These are phyloP conservation scores for Ptychoptera albimana DNA, from an alignment of 2,888 invertebrate species.

Conservation along the genomic window DNA sequence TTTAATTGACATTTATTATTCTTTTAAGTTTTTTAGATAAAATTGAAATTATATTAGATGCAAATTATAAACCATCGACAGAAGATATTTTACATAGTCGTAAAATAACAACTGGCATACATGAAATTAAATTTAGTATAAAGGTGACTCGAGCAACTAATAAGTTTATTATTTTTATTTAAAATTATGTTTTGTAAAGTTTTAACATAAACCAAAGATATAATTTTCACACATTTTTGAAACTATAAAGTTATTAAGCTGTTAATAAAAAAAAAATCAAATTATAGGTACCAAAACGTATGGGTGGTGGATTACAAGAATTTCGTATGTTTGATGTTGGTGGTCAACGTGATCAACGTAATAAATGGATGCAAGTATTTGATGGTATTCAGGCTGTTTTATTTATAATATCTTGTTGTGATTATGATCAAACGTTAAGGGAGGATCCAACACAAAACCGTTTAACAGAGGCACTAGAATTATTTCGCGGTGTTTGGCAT, in stretches of 20 bases:
- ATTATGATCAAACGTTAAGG: conserved; percentile 59
- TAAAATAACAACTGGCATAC: conserved; percentile 54
- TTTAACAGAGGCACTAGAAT: conserved; percentile 48
- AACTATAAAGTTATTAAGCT: too few species aligned
- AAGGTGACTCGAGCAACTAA: too few species aligned
- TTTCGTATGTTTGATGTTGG: conserved; percentile 78
- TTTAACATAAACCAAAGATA: too few species aligned
- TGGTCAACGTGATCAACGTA: conserved; percentile 64
- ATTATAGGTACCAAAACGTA: conserved; percentile 41
- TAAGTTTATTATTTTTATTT: too few species aligned
- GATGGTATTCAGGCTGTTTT: conserved; percentile 69
- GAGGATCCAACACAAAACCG: conserved; percentile 57
- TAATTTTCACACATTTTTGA: too few species aligned
- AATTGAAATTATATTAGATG: conserved; percentile 44
- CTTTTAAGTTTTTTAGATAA: conserved; percentile 67
- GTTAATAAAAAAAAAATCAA: too few species aligned
- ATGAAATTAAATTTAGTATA: conserved; percentile 58
- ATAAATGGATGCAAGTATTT: conserved; percentile 76
- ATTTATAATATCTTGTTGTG: conserved; percentile 64
- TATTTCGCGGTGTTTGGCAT: conserved; percentile 64
- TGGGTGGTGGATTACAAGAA: conserved; percentile 52
- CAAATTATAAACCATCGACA: conserved; percentile 52
- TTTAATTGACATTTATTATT: not conserved
- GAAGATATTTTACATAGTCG: conserved; percentile 65
- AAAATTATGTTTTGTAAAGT: too few species aligned